Conservation (phyloP, 2,113 vertebrate species). For the Erinaceus europaeus region DNA sequence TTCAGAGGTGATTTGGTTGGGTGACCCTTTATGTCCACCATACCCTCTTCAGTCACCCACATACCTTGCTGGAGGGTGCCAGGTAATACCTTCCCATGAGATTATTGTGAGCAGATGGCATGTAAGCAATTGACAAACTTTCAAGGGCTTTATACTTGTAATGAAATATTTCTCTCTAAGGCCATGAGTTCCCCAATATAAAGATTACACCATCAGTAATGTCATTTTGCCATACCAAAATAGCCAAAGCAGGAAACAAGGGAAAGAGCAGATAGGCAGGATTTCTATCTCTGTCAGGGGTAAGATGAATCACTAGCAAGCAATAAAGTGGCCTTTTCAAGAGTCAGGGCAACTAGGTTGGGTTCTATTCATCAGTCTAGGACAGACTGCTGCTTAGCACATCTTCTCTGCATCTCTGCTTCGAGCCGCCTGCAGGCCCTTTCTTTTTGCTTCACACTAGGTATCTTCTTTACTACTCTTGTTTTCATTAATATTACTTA, state of each 20-base stretch:
- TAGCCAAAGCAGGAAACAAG: neutral
- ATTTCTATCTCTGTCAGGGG: slow-evolving; percentile 16
- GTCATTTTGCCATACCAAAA: slow-evolving; percentile 23
- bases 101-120: slow-evolving; percentile 21
- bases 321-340: slow-evolving; percentile 45
- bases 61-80: neutral
- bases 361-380: neutral
- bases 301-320: slow-evolving; percentile 49
- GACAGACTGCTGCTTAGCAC: neutral
- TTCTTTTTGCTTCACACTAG: too few species aligned
- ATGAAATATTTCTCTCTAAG: slow-evolving; percentile 48
- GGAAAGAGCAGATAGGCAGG: slow-evolving; percentile 12
- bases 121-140: slow-evolving; percentile 21
- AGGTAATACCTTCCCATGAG: neutral
- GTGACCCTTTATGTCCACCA: neutral
- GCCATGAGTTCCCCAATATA: slow-evolving; percentile 7
- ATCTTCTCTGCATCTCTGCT: neutral
- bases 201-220: slow-evolving; percentile 46
- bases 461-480: too few species aligned
- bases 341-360: neutral
- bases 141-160: slow-evolving; percentile 29
- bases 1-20: slow-evolving; percentile 8
- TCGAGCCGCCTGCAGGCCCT: neutral
- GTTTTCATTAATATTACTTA: too few species aligned
- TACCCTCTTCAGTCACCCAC: neutral